Evolutionary conservation across 2,113 vertebrate species (phyloP).

Genomic region (Nothoprocta pentlandii): DNA sequence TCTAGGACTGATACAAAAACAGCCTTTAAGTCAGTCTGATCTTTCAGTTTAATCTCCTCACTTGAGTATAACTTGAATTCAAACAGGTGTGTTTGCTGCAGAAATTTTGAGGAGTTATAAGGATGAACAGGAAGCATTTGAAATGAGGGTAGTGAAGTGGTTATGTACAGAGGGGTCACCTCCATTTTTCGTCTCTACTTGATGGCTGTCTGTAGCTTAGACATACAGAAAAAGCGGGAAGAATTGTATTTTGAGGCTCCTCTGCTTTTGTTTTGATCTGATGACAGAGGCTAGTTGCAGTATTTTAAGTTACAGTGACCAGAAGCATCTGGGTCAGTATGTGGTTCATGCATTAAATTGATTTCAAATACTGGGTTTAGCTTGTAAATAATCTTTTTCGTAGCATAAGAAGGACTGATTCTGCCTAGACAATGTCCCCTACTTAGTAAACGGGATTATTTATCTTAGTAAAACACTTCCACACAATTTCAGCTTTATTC

Average conservation of each 20-base stretch:
- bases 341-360: neutral
- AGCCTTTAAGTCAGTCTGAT: neutral
- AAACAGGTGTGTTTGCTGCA: neutral
- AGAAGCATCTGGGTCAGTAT: neutral
- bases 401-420: neutral
- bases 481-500: neutral
- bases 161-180: neutral
- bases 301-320: neutral
- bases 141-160: neutral
- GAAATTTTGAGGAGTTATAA: neutral
- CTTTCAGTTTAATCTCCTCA: neutral
- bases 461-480: neutral
- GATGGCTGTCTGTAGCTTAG: neutral
- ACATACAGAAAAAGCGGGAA: neutral
- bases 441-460: neutral
- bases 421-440: neutral
- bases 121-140: neutral
- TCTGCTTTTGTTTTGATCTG: neutral
- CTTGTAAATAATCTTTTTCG: neutral
- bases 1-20: neutral
- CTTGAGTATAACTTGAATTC: neutral
- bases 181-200: neutral
- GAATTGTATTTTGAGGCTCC: neutral
- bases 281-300: neutral
- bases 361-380: neutral